Base-by-base conservation (phyloP, 1,140 invertebrate species). In the Coboldia fuscipes region DNA sequence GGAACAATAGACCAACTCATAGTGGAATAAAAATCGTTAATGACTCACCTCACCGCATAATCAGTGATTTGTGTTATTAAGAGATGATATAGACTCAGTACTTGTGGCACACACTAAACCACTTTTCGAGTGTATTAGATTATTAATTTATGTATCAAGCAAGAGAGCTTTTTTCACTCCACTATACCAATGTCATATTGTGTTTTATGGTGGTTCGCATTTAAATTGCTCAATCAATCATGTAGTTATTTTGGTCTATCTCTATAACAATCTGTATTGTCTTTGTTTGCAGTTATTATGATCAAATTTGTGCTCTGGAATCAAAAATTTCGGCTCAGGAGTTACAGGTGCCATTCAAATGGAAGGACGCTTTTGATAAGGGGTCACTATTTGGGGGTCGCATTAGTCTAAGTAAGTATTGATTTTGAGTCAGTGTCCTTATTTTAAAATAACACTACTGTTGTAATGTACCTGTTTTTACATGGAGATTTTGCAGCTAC, bases 351-450 rank as follows among this genome's bases (percentile, higher is more conserved):
- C 77, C 86, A 19, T 99, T 99, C 49, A 98, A 97, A 56, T 99
- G 94, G 93, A 94, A 94, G 58, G 92, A 98, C 77, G 93, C 94
- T 3, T 98, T 99, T 61, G 89, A 96, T 52, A 88, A 86, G 50
- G 85, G 85, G 27, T 81, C 82, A 5, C 70, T 97, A 40, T 96
- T 98, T 64, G 83, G 83, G 37, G 83, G 82, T 35, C 75, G 82
- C 56, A 79, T 84, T 43, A 90, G 84, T 56, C 62, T 97, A 36
- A 90, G 86, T 96, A 71, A 70, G 74, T 68, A n/a, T n/a, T n/a
- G 37, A 16, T 38, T 33, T 30, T 38, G 21, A 41, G 37, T 42
- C 43, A n/a, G n/a, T n/a, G n/a, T n/a, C n/a, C n/a, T n/a, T n/a
- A n/a, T n/a, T n/a, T n/a, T n/a, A n/a, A n/a, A n/a, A n/a, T n/a